Base-by-base conservation (phyloP, 2,888 invertebrate genomes). In the Apamea monoglypha region DNA sequence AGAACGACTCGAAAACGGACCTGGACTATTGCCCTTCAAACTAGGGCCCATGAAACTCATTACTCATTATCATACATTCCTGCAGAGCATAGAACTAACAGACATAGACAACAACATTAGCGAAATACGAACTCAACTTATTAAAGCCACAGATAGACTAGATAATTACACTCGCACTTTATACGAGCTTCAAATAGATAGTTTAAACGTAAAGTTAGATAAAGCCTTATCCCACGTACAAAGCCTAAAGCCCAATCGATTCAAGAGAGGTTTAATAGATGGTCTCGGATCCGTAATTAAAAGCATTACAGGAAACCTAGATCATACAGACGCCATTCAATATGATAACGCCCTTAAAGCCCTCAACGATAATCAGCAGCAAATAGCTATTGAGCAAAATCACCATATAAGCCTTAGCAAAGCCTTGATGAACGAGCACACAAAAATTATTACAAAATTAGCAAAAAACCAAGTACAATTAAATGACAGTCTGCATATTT, bases 311-410 rank as follows among this genome's bases (percentile, higher is more conserved):
- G 69, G 69, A 25, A 69, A 69, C 7, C 6, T 69, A 7, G 69
- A 69, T 14, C 14, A 69, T 0, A 25, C 69, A 53, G 69, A 50
- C 21, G 69, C 69, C 69, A 69, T 69, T 14, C 14, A 14, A 16
- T 70, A 69, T 14, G 69, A 69, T 32, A 50, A 69, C 50, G 69
- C 69, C 32, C 50, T 69, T 32, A 69, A 69, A 32, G 21, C 69
- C 50, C 50, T 69, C 0, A 69, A 69, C 14, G 32, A 69, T 69
- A 69, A 69, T 1, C 69, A 69, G 25, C 69, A 69, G 14, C 50
- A 69, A 1, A 29, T 69, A 29, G 44, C 10, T 4, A 68, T 68
- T 44, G 68, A 68, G 29, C 68, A 47, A 47, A 47, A 47, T 47
- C 47, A 47, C 3, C 47, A 47, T 47, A 47, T 47, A 14, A 47